Evolutionary conservation across 2,113 vertebrate genomes (phyloP).

Genomic region (Notothenia coriiceps): DNA sequence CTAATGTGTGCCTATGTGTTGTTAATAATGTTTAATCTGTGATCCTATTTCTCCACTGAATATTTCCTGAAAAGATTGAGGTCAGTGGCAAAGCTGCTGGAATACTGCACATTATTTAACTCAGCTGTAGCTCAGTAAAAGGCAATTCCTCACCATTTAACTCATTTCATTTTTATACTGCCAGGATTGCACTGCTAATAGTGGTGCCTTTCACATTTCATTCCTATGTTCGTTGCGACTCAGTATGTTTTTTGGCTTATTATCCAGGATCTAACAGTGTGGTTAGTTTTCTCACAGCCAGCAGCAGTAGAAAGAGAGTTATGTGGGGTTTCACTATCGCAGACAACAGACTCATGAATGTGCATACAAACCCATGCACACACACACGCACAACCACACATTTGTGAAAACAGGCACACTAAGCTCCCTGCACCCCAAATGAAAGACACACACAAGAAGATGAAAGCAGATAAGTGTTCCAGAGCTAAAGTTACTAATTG

Average conservation of each 20-base stretch:
- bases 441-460: constrained; percentile 74
- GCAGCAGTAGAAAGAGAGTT: constrained; percentile 48
- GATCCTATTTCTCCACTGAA: constrained; percentile 61
- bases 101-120: constrained; percentile 66
- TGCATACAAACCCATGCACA: constrained; percentile 19
- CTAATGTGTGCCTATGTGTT: constrained; percentile 26
- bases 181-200: constrained; percentile 30
- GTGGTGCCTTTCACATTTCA: constrained; percentile 41
- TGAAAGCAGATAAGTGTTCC: constrained; percentile 79
- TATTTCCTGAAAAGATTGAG: constrained; percentile 77
- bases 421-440: constrained; percentile 51
- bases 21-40: constrained; percentile 72
- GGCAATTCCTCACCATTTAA: constrained; percentile 40
- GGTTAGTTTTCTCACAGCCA: constrained; percentile 30
- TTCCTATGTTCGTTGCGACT: constrained; percentile 22
- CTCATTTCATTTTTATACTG: constrained; percentile 39
- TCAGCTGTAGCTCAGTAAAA: constrained; percentile 52
- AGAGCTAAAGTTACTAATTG: constrained; percentile 82
- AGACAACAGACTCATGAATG: constrained; percentile 36
- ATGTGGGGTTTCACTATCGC: constrained; percentile 42
- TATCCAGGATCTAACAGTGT: constrained; percentile 47
- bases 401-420: constrained; percentile 49
- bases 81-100: constrained; percentile 66
- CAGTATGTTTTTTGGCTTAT: constrained; percentile 54
- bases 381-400: constrained; percentile 34